Evolutionary conservation across 2,113 vertebrate species (phyloP), one percentile per base, ranked within the genome.

Genomic region (Eudyptes chrysolophus): DNA sequence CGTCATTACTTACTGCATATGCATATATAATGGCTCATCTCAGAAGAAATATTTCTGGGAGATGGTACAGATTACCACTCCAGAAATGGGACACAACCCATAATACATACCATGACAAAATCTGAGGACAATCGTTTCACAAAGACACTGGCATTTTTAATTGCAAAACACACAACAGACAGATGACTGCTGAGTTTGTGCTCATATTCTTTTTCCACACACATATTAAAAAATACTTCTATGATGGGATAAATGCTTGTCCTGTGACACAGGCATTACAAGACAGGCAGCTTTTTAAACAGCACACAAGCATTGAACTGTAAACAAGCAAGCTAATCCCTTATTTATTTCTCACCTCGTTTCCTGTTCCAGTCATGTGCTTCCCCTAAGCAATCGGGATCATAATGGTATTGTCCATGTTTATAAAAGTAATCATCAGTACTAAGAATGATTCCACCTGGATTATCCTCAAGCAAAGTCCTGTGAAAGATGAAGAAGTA

Each of bases 361-460:
- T 98, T 98, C 86, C 99, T 99, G 96, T 99, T 99, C 99, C 99
- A 99, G 30, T 99, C 98, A 88, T 99, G 99, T 46, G 99, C 99
- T 93, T 99, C 98, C 86, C 97, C 98, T 90, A 99, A 98, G 62
- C 94, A 97, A 83, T 92, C 54, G 5, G 98, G 96, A 96, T 99
- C 98, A 98, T 98, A 99, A 58, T 94, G 95, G 97, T 99, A 99
- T 30, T 97, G 92, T 95, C 99, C 99, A 75, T 98, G 87, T 72
- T 94, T 98, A 90, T 54, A 97, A 96, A 99, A 99, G 96, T 99
- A 99, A 94, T 99, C 99, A 92, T 99, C 99, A 58, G 99, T 99
- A 97, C 99, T 99, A 89, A 99, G 98, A 95, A 98, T 98, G 18
- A 99, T 94, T 88, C 99, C 99, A 82, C 94, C 97, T 20, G 99